Evolutionary conservation across 2,113 vertebrate species (phyloP), one percentile per base, ranked within the genome.

Genomic region (Hypomesus transpacificus): DNA sequence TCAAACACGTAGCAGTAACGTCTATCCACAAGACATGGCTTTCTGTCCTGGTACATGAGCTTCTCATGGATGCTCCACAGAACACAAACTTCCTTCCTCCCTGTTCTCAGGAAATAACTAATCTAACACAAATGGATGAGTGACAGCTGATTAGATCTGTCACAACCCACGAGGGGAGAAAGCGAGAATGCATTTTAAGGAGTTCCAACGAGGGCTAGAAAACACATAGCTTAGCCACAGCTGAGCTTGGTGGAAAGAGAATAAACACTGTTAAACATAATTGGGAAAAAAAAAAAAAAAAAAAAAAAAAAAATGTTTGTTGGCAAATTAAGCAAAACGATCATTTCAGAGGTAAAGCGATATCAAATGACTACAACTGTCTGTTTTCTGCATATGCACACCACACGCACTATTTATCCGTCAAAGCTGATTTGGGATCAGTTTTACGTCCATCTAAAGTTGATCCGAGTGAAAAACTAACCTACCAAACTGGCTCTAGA

Each of bases 11-110:
- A 74, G 46, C 14, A 9, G 17, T 56, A 66, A 59, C 73, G 57
- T 21, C 68, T 72, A 66, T 63, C 52, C 59, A 76, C n/a, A 58
- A 75, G 77, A 83, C 79, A 86, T 81, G 84, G 82, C 79, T 81
- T 83, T 67, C 70, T 62, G 76, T 85, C 78, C 70, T 66, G 63
- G 74, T 65, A 26, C 46, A 66, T 26, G 31, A 34, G 31, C 4
- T 34, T 34, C 31, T 34, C 65, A 2, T 46, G 39, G 7, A 46
- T 11, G 39, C 7, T 46, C 39, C 9, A 46, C 39, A 46, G 39
- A 46, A 46, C 39, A 46, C 39, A 46, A 13, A 46, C 9, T 9
- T 46, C 4, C 39, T 7, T 46, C 39, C 39, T 46, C 39, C 39
- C 39, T 46, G 39, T 46, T 46, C 39, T 46, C 39, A 46, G 39